A percentile compares a stretch with the other conserved stretches of the same genome.
These are phyloP conservation scores for Puntigrus tetrazona DNA, from an alignment of 2,113 vertebrate genomes.

Conservation along the genomic window DNA sequence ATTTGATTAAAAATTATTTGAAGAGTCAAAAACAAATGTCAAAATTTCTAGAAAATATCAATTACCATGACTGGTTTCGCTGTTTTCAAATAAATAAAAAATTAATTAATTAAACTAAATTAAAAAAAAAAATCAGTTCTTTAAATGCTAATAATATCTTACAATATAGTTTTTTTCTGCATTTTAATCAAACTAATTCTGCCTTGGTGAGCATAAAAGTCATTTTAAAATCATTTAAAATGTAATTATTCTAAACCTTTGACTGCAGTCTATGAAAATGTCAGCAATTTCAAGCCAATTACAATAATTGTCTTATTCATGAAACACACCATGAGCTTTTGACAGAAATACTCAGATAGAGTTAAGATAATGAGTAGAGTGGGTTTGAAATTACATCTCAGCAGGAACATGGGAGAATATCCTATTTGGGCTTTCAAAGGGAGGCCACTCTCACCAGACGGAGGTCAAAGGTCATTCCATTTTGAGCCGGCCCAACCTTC, in stretches of 20 bases:
- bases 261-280: too few relatives aligned
- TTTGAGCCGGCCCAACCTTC: not conserved
- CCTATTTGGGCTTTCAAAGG: not conserved
- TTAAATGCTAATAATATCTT: too few relatives aligned
- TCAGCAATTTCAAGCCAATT: not conserved
- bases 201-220: too few relatives aligned
- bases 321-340: not conserved
- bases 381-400: not conserved
- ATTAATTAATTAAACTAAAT: too few relatives aligned
- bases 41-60: not conserved
- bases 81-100: not conserved
- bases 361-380: not conserved
- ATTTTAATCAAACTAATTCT: too few relatives aligned
- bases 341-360: not conserved
- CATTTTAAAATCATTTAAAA: too few relatives aligned
- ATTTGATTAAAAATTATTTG: not conserved
- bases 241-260: too few relatives aligned
- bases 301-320: not conserved
- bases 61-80: not conserved
- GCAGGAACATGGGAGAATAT: not conserved
- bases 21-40: not conserved
- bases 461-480: conserved; percentile 20
- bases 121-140: too few relatives aligned
- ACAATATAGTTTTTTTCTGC: too few relatives aligned
- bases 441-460: not conserved